Evolutionary conservation across 2,113 vertebrate genomes (phyloP), one percentile per base, ranked within the genome.

Genomic region (Mola mola): DNA sequence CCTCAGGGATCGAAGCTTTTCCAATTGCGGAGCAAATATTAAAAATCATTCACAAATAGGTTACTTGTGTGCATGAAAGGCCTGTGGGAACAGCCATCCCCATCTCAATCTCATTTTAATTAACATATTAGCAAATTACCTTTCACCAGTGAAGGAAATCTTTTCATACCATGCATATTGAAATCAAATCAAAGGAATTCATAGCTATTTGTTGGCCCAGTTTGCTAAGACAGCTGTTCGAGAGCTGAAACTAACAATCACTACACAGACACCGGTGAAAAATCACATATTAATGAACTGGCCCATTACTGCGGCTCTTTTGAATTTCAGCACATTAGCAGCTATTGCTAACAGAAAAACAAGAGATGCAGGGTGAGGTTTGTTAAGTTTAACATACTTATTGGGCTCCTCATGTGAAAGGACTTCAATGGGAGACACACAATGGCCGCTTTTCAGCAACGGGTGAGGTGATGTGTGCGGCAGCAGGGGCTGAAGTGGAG

Each of bases 321-420:
- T 64, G 33, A 38, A 19, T 28, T 38, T 68, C 26, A 48, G 68
- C 52, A 62, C 42, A 65, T 56, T 17, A 20, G 31, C 20, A 64
- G 46, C 52, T 29, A 29, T 49, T 57, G 58, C 21, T 8, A 26
- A 56, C 20, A 12, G 44, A 42, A 13, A 48, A 58, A 75, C 49
- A 70, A 51, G 7, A 48, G 36, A 37, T 0, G 1, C 49, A 28
- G 44, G 41, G 15, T 37, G 44, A 61, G 49, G 22, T 73, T 78
- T 72, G 40, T 69, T 24, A 69, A 72, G 48, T 62, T 66, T 72
- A 73, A 77, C 67, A 65, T 46, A 72, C 75, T 77, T 51, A 76
- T 59, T 64, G 57, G 60, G 57, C 44, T 62, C 50, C 59, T 50
- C 41, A 16, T 57, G 57, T 84, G 78, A 81, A 53, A 72, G 66